Evolutionary conservation across 2,888 invertebrate species (phyloP), one percentile per base, ranked within the genome.

Genomic region (Diarsia rubi): DNA sequence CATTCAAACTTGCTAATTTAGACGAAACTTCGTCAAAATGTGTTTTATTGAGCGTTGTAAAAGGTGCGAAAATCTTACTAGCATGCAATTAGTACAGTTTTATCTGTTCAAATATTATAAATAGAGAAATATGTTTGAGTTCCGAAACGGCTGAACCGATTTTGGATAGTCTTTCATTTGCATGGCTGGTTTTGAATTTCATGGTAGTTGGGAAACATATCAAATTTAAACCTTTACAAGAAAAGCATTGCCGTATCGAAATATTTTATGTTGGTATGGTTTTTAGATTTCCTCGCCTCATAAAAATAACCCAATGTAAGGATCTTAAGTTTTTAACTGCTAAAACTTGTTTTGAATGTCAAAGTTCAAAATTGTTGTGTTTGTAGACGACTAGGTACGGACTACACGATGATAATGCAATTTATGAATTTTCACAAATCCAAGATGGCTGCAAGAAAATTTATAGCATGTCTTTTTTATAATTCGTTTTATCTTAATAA

Each of bases 21-120:
- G 66, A 75, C 49, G 83, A 81, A 85, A 78, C 72, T 83, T 83
- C 79, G 86, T 87, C 82, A 86, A 86, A 88, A 87, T 86, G 81
- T 78, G 67, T 85, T 87, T 87, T 87, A 87, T 86, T 69, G 78
- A 1, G 70, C 65, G 77, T 74, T 68, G 69, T 87, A 87, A 88
- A 87, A 88, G 86, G 87, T 87, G 87, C 88, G 85, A 87, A 87
- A 87, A 87, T 74, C 77, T 72, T 83, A 86, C 83, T 79, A 81
- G 86, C 75, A 78, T 73, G 75, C 86, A 88, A 83, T 87, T 88
- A 87, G 88, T 85, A 84, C 79, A 81, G 82, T 85, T 77, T 87
- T 81, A 81, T 81, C 85, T 85, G 73, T 85, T 79, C 81, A 87
- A 88, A 87, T 88, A 86, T 88, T 69, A 70, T 84, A 83, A 86